Percentiles rank a stretch among this genome's conserved stretches.
phyloP scores from a whole-genome alignment of 2,113 vertebrate genomes.

The Lasiurus borealis region DNA sequence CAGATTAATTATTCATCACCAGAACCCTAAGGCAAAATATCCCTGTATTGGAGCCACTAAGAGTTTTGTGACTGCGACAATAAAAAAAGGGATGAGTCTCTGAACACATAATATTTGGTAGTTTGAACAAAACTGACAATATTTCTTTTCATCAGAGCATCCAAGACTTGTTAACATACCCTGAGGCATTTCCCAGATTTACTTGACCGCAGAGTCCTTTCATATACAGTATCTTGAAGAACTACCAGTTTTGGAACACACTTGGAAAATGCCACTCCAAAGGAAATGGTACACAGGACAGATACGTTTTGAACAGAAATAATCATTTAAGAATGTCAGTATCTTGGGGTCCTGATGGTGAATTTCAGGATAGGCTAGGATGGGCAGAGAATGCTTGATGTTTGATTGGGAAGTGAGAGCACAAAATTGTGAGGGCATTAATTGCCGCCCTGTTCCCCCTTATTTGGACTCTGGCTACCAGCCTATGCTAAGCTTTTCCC shows the following conservation, averaged over 20 bases:
- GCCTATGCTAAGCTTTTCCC: neutral
- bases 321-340: neutral
- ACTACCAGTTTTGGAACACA: neutral
- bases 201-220: neutral
- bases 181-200: neutral
- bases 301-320: neutral
- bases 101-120: neutral
- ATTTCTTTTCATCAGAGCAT: neutral
- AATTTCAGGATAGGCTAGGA: neutral
- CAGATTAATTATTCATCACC: neutral
- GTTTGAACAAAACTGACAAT: neutral
- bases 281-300: neutral
- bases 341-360: neutral
- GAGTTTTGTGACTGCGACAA: neutral
- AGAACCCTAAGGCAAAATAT: slow-evolving; percentile 10
- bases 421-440: neutral
- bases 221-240: neutral
- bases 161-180: neutral
- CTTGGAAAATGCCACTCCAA: neutral
- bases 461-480: neutral
- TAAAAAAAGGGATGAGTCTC: neutral
- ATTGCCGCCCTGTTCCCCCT: neutral
- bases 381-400: neutral
- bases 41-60: neutral
- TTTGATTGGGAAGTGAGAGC: neutral